Evolutionary conservation across 1,140 invertebrate genomes (phyloP).

Genomic region (Aphis craccivora): DNA sequence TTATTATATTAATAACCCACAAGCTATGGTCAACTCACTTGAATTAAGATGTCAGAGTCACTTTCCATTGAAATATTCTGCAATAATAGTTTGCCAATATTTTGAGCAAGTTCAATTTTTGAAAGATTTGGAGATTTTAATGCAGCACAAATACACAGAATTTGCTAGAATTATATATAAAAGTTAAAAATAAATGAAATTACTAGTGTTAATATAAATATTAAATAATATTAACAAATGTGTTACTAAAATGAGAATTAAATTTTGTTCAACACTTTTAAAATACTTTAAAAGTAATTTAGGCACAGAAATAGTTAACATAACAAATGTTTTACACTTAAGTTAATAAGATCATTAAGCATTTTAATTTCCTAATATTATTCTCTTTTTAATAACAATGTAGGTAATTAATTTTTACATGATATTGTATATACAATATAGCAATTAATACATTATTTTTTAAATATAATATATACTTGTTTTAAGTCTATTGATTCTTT

Average conservation of each 20-base stretch:
- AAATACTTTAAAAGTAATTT: background rate
- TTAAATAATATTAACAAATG: background rate
- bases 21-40: background rate
- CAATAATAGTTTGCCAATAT: conserved; percentile 51
- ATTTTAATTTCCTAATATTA: background rate
- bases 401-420: background rate
- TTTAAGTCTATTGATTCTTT: conserved; percentile 45
- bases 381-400: background rate
- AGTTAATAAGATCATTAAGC: no score
- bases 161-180: conserved; percentile 25
- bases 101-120: conserved; percentile 55
- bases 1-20: background rate
- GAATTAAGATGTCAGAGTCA: conserved; percentile 31
- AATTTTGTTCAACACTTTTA: background rate
- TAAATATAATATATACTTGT: conserved; percentile 38
- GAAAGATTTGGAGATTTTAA: conserved; percentile 40
- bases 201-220: background rate
- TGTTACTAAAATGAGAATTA: background rate
- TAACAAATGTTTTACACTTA: background rate
- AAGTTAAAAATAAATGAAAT: background rate
- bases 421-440: background rate
- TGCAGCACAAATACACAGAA: conserved; percentile 51
- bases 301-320: background rate
- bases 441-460: background rate
- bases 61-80: conserved; percentile 48